Percentiles rank a stretch among this genome's conserved stretches.
These are phyloP conservation scores for Clarias pachynema DNA, from an alignment of 2,797 vertebrate species.

Conservation along the genomic window DNA sequence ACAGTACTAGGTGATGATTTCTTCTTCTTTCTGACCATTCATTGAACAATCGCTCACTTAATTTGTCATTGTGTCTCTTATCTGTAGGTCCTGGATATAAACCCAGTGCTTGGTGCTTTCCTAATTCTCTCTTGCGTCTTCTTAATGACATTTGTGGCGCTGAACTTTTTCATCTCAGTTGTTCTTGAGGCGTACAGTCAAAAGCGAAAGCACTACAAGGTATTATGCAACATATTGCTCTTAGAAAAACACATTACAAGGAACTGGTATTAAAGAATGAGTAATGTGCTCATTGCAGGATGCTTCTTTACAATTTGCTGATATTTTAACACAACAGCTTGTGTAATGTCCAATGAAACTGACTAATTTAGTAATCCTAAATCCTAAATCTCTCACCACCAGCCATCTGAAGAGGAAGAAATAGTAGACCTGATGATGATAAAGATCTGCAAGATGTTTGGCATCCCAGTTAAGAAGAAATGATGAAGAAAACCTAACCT, in stretches of 20 bases:
- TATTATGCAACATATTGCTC: slow-evolving; percentile 50
- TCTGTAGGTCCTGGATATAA: slow-evolving; percentile 86
- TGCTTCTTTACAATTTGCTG: background rate
- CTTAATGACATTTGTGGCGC: slow-evolving; percentile 94
- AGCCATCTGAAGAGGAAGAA: slow-evolving; percentile 93
- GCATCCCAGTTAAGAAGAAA: slow-evolving; percentile 82
- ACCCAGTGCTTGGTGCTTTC: slow-evolving; percentile 87
- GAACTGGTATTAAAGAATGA: background rate
- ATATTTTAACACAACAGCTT: background rate
- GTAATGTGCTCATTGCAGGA: too few species aligned
- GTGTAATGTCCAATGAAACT: background rate
- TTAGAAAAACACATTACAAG: background rate
- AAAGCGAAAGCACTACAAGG: slow-evolving; percentile 89
- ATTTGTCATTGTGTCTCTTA: slow-evolving; percentile 21
- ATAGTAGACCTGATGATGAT: slow-evolving; percentile 88
- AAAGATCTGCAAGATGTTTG: slow-evolving; percentile 88
- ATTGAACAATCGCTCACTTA: background rate
- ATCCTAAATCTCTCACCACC: slow-evolving; percentile 41
- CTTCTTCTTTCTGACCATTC: too few species aligned
- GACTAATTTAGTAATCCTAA: background rate
- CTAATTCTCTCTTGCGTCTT: slow-evolving; percentile 91
- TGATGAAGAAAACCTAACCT: background rate
- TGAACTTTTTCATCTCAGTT: slow-evolving; percentile 95
- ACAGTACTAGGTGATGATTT: slow-evolving; percentile 66
- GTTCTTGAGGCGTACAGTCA: slow-evolving; percentile 92